Percentiles rank a stretch among this genome's conserved stretches.
These are phyloP conservation scores for Carollia perspicillata DNA, from an alignment of 2,113 vertebrate species.

Conservation along the genomic window DNA sequence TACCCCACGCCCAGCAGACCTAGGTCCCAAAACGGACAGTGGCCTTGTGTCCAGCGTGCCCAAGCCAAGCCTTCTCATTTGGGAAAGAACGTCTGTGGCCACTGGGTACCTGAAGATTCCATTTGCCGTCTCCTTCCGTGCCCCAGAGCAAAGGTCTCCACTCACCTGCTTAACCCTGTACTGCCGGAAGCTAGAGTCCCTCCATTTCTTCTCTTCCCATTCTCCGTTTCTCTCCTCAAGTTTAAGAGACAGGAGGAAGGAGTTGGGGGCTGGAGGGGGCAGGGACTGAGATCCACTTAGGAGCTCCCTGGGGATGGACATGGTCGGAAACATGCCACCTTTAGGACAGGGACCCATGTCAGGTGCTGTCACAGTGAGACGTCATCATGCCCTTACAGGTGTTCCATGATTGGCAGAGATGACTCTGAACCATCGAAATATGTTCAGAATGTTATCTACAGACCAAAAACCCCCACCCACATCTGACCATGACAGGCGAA, in stretches of 20 bases:
- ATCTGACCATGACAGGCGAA: not conserved
- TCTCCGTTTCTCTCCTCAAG: not conserved
- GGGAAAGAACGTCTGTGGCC: not conserved
- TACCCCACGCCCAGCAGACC: not conserved
- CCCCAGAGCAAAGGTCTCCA: not conserved
- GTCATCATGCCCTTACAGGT: too few species aligned
- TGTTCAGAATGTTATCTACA: not conserved
- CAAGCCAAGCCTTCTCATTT: not conserved
- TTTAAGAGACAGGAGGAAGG: not conserved
- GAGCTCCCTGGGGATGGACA: not conserved
- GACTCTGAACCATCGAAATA: not conserved
- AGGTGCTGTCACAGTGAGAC: not conserved
- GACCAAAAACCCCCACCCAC: not conserved
- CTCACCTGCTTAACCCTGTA: not conserved
- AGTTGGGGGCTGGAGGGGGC: fast-evolving
- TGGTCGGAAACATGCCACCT: not conserved
- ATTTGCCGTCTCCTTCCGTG: not conserved
- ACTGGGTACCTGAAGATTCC: not conserved
- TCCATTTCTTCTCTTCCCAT: not conserved
- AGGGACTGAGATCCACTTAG: not conserved
- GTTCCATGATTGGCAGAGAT: not conserved
- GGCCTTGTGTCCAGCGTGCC: not conserved
- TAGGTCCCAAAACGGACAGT: not conserved
- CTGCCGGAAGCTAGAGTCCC: not conserved
- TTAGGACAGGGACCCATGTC: not conserved